Evolutionary conservation across 2,797 vertebrate genomes (phyloP), one percentile per base, ranked within the genome.

Genomic region (Lutjanus campechanus): DNA sequence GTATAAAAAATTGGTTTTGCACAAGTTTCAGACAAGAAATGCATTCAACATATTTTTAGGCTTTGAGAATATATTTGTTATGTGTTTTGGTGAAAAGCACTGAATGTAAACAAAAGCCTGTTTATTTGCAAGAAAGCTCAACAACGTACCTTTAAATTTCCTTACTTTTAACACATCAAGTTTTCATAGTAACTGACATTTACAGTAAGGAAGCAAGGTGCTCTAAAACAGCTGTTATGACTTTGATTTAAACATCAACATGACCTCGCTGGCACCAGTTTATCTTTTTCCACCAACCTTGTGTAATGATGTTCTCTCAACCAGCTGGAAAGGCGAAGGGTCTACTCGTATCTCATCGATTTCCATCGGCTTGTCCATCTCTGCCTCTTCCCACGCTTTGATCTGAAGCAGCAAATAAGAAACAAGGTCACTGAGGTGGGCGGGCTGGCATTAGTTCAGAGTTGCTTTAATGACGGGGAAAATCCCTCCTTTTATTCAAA

Each of bases 301-400:
- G 91, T 99, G 98, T 66, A 99, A 88, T 0, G 97, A 97, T 0
- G 98, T 99, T 91, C 97, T 96, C 93, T 99, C 97, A 61, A 99
- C 98, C 82, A 99, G 93, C 88, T 99, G 98, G 91, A 99, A 99
- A 54, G 98, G 97, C 2, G 97, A 97, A 20, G 97, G 97, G 82
- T 99, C 98, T 5, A 99, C 95, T 17, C 94, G 96, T 79, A 98
- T 98, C 93, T 95, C 96, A 77, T 97, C 97, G 36, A 98, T 97
- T 73, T 96, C 97, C 79, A 98, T 96, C 0, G 94, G 94, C 87
- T 96, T 96, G 84, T 95, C 91, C 88, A 96, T 95, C 94, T 99
- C 97, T 5, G 93, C 94, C 83, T 95, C 96, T 71, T 98, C 97
- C 98, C 98, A 99, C 71, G 95, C 96, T 93, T 95, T 96, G 81